Evolutionary conservation across 2,797 vertebrate species (phyloP).

Genomic region (Ctenosaura bakeri): DNA sequence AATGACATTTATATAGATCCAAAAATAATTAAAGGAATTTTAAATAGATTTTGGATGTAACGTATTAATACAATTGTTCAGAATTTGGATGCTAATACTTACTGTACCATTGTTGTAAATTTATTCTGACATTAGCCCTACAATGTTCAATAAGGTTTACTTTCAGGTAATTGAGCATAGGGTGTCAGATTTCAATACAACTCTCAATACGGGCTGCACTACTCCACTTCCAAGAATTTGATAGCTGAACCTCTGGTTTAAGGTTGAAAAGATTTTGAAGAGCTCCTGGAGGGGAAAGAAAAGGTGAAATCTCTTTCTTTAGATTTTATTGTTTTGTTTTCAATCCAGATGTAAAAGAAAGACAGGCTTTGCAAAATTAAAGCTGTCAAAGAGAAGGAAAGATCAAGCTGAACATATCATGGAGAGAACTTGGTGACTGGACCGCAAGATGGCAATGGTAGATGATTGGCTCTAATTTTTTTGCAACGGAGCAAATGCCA

Average conservation of each 20-base stretch:
- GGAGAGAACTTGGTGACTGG: constrained; percentile 66
- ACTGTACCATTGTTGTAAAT: neutral
- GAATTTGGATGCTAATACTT: neutral
- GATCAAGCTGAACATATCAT: constrained; percentile 62
- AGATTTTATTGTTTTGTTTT: constrained; percentile 64
- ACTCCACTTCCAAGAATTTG: neutral
- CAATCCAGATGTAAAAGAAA: constrained; percentile 60
- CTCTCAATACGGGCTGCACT: neutral
- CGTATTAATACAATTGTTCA: neutral
- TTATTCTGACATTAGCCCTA: neutral
- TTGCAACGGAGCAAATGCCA: constrained; percentile 85
- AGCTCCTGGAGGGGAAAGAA: neutral
- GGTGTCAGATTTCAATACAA: neutral
- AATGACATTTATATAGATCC: neutral
- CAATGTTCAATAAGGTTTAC: neutral
- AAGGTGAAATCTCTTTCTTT: constrained; percentile 24
- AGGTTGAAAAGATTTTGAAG: constrained; percentile 52
- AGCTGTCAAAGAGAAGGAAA: constrained; percentile 61
- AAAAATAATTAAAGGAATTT: neutral
- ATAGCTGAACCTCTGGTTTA: constrained; percentile 38
- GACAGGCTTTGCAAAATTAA: constrained; percentile 61
- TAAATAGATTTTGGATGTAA: neutral
- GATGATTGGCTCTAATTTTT: constrained; percentile 83
- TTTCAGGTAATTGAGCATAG: neutral
- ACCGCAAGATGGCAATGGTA: constrained; percentile 72